phyloP scores from a whole-genome alignment of 2,888 invertebrate species.

The Andrena minutula region DNA sequence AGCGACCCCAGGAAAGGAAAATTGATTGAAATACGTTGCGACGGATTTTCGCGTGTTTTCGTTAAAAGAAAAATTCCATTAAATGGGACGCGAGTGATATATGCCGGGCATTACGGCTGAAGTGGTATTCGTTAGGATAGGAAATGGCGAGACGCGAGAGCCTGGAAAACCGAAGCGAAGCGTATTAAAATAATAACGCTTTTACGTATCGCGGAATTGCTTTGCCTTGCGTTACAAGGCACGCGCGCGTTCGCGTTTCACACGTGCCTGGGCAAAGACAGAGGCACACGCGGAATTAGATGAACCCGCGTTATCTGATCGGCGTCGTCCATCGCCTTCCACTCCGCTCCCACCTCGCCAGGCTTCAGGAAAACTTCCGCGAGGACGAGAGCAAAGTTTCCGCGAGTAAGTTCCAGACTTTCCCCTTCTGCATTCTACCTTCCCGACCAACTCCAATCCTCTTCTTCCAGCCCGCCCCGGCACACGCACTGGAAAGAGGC shows the following conservation, averaged over 20 bases:
- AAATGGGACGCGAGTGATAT: not conserved
- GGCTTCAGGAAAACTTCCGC: conserved; percentile 27
- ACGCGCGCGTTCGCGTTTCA: conserved; percentile 33
- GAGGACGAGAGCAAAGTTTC: conserved; percentile 31
- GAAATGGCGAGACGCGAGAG: not conserved
- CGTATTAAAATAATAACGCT: conserved; percentile 38
- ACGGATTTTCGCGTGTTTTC: not conserved
- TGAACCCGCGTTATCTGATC: conserved; percentile 52
- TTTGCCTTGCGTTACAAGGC: conserved; percentile 10
- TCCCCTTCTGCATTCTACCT: not conserved
- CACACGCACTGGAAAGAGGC: not conserved
- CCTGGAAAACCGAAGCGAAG: not conserved
- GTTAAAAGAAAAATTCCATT: conserved; percentile 7
- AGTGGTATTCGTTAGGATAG: conserved; percentile 10
- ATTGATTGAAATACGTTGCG: not conserved
- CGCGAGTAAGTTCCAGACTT: conserved; percentile 17
- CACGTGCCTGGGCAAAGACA: conserved; percentile 43
- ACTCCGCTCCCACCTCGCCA: not conserved
- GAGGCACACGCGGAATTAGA: conserved; percentile 41
- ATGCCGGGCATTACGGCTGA: not conserved
- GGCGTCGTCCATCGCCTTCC: conserved; percentile 6
- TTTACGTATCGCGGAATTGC: conserved; percentile 21
- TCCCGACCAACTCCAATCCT: conserved; percentile 1
- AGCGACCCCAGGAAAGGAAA: too few relatives aligned
- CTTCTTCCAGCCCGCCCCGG: not conserved